phyloP scores from a whole-genome alignment of 2,888 invertebrate genomes.

The Branchipolynoe longqiensis region DNA sequence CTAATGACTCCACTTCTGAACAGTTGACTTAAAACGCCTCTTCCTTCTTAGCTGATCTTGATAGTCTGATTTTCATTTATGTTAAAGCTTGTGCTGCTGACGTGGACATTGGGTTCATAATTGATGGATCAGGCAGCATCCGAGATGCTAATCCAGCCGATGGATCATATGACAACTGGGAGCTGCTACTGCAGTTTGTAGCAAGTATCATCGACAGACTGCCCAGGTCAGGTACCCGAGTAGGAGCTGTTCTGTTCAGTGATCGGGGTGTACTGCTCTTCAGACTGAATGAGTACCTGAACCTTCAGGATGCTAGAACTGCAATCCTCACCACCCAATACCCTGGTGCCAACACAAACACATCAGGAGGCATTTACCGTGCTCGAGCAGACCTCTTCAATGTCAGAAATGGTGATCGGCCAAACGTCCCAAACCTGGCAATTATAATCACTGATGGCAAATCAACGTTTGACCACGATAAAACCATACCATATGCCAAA shows the following conservation, averaged over 20 bases:
- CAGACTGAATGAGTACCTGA: neutral
- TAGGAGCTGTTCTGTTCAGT: constrained; percentile 37
- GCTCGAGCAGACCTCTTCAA: constrained; percentile 32
- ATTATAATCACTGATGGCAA: constrained; percentile 59
- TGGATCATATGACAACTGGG: constrained; percentile 23
- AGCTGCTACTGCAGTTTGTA: constrained; percentile 11
- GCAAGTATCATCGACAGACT: constrained; percentile 22
- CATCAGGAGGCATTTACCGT: constrained; percentile 63
- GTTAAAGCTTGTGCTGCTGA: constrained; percentile 4
- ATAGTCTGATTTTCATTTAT: too few species aligned
- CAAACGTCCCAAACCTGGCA: constrained; percentile 28
- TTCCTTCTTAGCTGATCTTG: neutral
- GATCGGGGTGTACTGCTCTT: constrained; percentile 7
- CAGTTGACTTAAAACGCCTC: too few species aligned
- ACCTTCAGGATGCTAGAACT: neutral
- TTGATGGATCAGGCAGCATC: constrained; percentile 45
- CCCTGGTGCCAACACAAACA: constrained; percentile 62
- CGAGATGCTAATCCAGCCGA: constrained; percentile 23
- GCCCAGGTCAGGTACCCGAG: constrained; percentile 19
- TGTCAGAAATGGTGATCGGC: constrained; percentile 43
- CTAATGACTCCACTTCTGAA: too few species aligned
- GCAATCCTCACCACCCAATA: constrained; percentile 56
- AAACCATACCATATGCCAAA: constrained; percentile 30
- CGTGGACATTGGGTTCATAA: constrained; percentile 14
- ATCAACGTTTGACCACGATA: constrained; percentile 45